Conservation (phyloP, 64 coral and sea anemone species). For the Exaiptasia diaphana region DNA sequence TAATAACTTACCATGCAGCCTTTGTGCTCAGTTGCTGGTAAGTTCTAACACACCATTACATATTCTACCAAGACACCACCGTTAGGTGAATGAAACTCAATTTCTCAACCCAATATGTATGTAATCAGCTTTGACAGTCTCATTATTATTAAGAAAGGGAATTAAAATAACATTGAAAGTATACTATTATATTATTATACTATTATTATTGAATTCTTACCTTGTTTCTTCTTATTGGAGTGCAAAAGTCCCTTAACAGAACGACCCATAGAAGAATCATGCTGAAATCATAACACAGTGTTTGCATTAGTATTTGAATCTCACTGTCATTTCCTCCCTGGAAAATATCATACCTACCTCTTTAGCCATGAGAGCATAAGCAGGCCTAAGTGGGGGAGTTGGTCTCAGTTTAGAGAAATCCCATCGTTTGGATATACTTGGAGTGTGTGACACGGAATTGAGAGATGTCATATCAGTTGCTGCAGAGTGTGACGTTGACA, state of each 20-base stretch:
- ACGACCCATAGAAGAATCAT: conserved; percentile 59
- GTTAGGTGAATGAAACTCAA: too few relatives aligned
- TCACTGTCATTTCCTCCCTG: not conserved
- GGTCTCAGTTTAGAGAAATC: conserved; percentile 84
- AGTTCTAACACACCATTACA: too few relatives aligned
- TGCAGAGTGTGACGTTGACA: conserved; percentile 78
- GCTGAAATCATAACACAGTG: too few relatives aligned
- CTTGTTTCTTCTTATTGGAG: conserved; percentile 81
- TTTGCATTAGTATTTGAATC: too few relatives aligned
- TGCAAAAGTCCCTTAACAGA: conserved; percentile 80
- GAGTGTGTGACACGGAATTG: conserved; percentile 60
- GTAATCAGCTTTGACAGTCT: too few relatives aligned
- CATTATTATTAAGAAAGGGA: too few relatives aligned
- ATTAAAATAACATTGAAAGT: too few relatives aligned
- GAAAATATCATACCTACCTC: conserved; percentile 52
- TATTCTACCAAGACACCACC: too few relatives aligned
- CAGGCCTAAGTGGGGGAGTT: conserved; percentile 85
- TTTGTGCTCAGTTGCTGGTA: too few relatives aligned
- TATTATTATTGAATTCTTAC: not conserved
- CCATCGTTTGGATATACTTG: conserved; percentile 69
- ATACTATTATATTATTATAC: not conserved
- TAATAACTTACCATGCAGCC: too few relatives aligned
- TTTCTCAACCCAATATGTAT: too few relatives aligned
- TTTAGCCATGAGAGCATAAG: conserved; percentile 89
- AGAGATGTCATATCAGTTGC: conserved; percentile 71